Evolutionary conservation across 2,888 invertebrate species (phyloP), one percentile per base, ranked within the genome.

Genomic region (Herminia tarsipennalis): DNA sequence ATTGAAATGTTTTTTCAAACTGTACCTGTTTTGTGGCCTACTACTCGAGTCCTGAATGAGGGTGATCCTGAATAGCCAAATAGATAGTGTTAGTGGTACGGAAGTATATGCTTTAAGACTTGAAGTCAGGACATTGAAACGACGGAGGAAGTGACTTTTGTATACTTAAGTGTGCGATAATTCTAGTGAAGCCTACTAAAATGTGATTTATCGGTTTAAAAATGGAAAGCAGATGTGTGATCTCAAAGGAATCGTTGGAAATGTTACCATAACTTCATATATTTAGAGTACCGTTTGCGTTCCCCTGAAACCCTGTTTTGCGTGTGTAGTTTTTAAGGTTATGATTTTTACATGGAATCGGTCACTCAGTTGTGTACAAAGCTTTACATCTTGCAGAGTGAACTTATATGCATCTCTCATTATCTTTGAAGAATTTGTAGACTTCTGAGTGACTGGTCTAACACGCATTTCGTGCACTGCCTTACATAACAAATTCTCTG

Each of bases 121-220:
- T 58, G 48, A 60, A 57, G 60, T 62, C 53, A 53, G 49, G 39
- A 53, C 36, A 43, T 42, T 46, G 50, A 53, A 51, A 49, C 33
- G 50, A 56, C 44, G 59, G 41, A 56, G 45, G 55, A 62, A 64
- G 67, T 69, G 73, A 74, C 64, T 70, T 64, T 65, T 67, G 47
- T 72, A 68, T 55, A 59, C 51, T 50, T 65, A 69, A 68, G 69
- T 66, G 63, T 65, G 71, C 70, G 68, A 63, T 68, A 64, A 66
- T 58, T 72, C 50, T 79, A 78, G 73, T 76, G 75, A 70, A 83
- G 81, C 81, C 83, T 83, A 78, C 61, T 50, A 75, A 82, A 82
- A 74, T 86, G 84, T 86, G 86, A 87, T 88, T 81, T 77, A 79
- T 77, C 71, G 65, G 74, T 77, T 76, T 66, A 70, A 65, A 63